Percentiles rank a stretch among this genome's conserved stretches.
Conservation (phyloP, 1,140 invertebrate genomes). For the Globodera ellingtonae region DNA sequence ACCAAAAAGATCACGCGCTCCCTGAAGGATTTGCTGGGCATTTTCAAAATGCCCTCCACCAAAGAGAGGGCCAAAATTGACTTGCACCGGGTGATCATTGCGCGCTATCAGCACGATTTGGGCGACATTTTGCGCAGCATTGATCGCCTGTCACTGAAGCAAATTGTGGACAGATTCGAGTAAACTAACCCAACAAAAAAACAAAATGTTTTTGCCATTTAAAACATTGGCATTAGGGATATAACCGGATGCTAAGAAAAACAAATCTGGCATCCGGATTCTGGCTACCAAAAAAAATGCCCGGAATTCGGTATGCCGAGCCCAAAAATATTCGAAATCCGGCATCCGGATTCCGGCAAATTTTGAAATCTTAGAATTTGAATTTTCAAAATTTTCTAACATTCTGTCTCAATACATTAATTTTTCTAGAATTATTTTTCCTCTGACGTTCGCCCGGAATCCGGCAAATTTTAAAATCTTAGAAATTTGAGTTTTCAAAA, state of each 20-base stretch:
- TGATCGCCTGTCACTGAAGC: background rate
- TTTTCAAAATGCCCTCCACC: background rate
- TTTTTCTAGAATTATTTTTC: background rate
- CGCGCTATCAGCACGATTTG: constrained; percentile 7
- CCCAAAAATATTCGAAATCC: no score
- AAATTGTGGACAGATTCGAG: constrained; percentile 4
- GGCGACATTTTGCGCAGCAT: constrained; percentile 5
- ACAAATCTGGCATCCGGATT: no score
- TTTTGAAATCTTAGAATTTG: background rate
- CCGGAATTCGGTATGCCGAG: no score
- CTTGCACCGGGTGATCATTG: background rate
- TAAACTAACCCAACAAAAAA: background rate
- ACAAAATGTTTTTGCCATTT: background rate
- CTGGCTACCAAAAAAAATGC: no score
- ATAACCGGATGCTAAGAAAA: no score
- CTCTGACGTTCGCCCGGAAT: no score
- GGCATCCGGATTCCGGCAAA: no score
- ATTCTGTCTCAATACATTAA: no score
- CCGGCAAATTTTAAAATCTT: no score
- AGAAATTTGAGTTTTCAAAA: no score
- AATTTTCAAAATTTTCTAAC: no score
- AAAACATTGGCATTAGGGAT: background rate
- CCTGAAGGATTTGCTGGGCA: background rate
- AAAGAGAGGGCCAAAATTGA: background rate
- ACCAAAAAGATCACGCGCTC: background rate